Evolutionary conservation across 2,797 vertebrate species (phyloP).

Genomic region (Chaetophractus vellerosus): DNA sequence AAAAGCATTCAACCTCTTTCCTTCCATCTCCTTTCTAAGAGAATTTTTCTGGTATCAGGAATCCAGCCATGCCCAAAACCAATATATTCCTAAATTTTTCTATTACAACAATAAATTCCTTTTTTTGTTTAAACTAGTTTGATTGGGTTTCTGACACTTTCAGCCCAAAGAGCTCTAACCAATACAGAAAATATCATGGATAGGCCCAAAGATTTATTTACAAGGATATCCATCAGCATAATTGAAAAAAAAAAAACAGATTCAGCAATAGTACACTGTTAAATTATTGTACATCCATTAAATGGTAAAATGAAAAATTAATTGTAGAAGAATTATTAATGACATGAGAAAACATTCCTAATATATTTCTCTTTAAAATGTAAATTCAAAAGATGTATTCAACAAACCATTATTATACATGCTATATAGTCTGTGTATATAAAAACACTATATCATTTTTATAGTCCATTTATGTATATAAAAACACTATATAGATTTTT

Average conservation of each 20-base stretch:
- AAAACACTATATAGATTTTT: neutral
- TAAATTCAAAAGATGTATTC: neutral
- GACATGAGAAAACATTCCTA: neutral
- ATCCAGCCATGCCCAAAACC: neutral
- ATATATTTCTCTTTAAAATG: no score
- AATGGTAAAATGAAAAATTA: neutral
- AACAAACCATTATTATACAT: neutral
- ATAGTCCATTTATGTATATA: neutral
- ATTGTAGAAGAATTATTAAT: neutral
- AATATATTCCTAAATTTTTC: neutral
- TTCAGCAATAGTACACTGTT: neutral
- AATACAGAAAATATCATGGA: neutral
- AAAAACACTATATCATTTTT: neutral
- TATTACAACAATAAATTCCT: neutral
- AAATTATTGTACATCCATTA: neutral
- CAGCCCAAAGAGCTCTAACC: neutral
- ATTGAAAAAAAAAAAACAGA: neutral
- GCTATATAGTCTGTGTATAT: no score
- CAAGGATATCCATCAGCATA: neutral
- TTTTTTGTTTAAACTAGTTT: neutral
- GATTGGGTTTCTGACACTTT: neutral
- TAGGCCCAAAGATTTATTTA: neutral
- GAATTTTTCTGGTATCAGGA: neutral
- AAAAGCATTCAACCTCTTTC: neutral
- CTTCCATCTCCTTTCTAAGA: neutral